Conservation (phyloP, 2,888 invertebrate genomes). For the Philopedon plagiatum region DNA sequence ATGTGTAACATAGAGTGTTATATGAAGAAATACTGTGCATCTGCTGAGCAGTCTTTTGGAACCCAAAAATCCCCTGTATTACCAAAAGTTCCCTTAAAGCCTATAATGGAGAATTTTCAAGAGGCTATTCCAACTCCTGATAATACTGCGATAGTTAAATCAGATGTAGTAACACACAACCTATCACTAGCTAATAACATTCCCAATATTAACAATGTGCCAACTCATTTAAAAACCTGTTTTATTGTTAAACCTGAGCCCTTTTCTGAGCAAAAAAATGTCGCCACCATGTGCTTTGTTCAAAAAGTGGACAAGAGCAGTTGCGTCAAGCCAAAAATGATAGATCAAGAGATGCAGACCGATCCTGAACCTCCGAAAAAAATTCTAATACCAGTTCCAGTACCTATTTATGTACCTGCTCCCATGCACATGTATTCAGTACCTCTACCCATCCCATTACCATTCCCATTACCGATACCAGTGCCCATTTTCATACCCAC, state of each 20-base stretch:
- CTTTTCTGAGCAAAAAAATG: constrained; percentile 81
- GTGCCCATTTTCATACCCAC: constrained; percentile 91
- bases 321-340: background rate
- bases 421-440: constrained; percentile 87
- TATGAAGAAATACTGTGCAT: constrained; percentile 7
- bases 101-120: background rate
- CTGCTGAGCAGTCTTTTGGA: background rate
- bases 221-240: constrained; percentile 10
- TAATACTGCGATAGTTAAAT: background rate
- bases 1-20: constrained; percentile 19
- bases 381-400: constrained; percentile 80
- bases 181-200: background rate
- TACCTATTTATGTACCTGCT: constrained; percentile 87
- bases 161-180: background rate
- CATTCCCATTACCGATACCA: constrained; percentile 86
- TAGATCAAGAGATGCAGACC: constrained; percentile 40
- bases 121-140: background rate
- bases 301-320: constrained; percentile 73
- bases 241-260: constrained; percentile 82
- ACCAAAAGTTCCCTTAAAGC: background rate
- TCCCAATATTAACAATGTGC: background rate
- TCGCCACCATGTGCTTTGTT: constrained; percentile 73
- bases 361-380: constrained; percentile 1
- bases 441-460: constrained; percentile 85
- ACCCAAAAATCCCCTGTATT: background rate